Evolutionary conservation across 2,888 invertebrate genomes (phyloP), one percentile per base, ranked within the genome.

Genomic region (Tachina grossa): DNA sequence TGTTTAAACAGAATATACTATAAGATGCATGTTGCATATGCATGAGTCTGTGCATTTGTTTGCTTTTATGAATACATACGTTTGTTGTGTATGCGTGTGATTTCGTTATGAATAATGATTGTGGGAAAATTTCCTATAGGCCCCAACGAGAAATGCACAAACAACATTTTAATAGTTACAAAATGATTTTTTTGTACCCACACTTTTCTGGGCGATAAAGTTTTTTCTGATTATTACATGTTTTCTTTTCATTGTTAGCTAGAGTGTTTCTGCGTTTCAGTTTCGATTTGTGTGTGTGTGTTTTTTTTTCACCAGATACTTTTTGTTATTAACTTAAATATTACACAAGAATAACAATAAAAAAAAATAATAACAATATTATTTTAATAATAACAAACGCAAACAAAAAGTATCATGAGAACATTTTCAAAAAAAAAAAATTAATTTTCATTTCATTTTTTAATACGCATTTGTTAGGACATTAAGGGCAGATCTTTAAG

Each of bases 91-190:
- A 14, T 68, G 49, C 41, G 22, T 53, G 11, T 77, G 63, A 72
- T 65, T 76, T 47, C 47, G 49, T 75, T 82, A 75, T 75, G 77
- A 85, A 79, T 82, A 85, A 85, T 85, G 85, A 85, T 85, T 78
- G 78, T 85, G 82, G 82, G 85, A 85, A 85, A 79, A 71, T 79
- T 78, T 78, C 78, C 22, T 6, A 5, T 43, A 61, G 66, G 59
- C 47, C 53, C 51, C 74, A 43, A n/a, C 41, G 59, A 43, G 19
- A 59, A 47, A 39, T n/a, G 49, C 16, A 59, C 31, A 72, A 49
- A 19, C 11, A 59, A 59, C 43, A 43, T 43, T 65, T 65, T 65
- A 22, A 45, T 55, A 53, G 65, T 45, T 43, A 49, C 16, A 74
- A 74, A 63, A n/a, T 63, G 69, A 55, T 65, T 22, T 53, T 65